A percentile compares a stretch with the other conserved stretches of the same genome.
phyloP scores from a whole-genome alignment of 2,113 vertebrate species.

The Genyomyrus donnyi region DNA sequence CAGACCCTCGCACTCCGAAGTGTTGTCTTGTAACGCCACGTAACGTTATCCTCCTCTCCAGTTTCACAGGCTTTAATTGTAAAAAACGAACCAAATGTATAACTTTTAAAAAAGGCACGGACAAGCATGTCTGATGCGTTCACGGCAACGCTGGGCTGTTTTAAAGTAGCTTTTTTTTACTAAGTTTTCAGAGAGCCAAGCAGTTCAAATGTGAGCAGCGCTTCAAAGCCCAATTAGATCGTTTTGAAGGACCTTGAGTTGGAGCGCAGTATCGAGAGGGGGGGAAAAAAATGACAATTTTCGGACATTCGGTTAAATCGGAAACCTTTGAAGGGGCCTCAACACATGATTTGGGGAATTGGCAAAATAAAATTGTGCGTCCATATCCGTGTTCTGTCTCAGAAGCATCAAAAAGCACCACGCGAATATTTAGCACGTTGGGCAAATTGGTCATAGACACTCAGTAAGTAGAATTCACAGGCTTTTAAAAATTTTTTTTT shows the following conservation, averaged over 20 bases:
- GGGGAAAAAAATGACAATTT: not conserved
- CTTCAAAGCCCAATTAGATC: constrained; percentile 6
- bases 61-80: not conserved
- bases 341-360: not conserved
- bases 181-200: not conserved
- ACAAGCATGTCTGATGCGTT: not conserved
- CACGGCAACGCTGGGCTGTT: not conserved
- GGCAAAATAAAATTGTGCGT: not conserved
- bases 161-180: not conserved
- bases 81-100: not conserved
- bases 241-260: constrained; percentile 13
- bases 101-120: not conserved
- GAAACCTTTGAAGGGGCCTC: not conserved
- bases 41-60: not conserved
- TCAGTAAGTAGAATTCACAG: not conserved
- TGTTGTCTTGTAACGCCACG: not conserved
- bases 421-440: constrained; percentile 3
- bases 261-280: not conserved
- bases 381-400: not conserved
- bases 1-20: not conserved
- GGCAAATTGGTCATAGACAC: not conserved
- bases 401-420: not conserved
- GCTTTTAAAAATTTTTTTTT: not conserved
- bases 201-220: not conserved
- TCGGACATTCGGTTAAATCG: not conserved